These are phyloP conservation scores for Coregonus sp. DNA, from an alignment of 2,797 vertebrate species.

Conservation along the genomic window DNA sequence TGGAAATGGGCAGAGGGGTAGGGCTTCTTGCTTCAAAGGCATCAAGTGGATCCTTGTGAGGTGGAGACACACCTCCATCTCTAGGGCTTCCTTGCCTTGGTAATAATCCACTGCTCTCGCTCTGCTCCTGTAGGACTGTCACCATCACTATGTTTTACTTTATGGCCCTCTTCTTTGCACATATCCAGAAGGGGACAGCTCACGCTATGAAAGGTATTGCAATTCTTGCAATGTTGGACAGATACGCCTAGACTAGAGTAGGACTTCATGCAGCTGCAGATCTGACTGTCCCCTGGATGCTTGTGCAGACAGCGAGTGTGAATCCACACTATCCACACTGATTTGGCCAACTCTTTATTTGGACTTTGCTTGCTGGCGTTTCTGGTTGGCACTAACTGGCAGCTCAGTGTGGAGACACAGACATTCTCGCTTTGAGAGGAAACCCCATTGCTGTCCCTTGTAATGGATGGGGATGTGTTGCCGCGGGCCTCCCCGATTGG, in stretches of 20 bases:
- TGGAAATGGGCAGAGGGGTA: conserved; percentile 25
- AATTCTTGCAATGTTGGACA: conserved; percentile 38
- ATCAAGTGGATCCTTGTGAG: conserved; percentile 17
- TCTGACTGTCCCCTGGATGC: neutral
- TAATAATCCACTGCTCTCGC: neutral
- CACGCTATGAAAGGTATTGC: conserved; percentile 35
- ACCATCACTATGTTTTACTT: neutral
- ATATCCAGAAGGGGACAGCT: conserved; percentile 3
- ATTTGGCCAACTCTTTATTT: neutral
- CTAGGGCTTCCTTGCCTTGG: conserved; percentile 12
- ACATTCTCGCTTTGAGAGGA: conserved; percentile 22
- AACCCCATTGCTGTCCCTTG: conserved; percentile 44
- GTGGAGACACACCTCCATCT: neutral
- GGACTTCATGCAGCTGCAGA: conserved; percentile 46
- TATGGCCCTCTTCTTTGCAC: conserved; percentile 25
- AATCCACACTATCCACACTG: neutral
- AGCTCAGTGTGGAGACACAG: conserved; percentile 49
- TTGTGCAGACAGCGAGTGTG: conserved; percentile 1
- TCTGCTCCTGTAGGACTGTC: rapidly evolving
- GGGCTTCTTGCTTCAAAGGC: neutral
- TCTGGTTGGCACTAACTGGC: conserved; percentile 28
- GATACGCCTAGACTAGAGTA: rapidly evolving
- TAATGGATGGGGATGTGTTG: conserved; percentile 12
- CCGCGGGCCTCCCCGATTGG: conserved; percentile 42
- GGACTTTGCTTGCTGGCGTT: neutral